Percentiles rank a stretch among this genome's conserved stretches.
These are phyloP conservation scores for Ochotona curzoniae DNA, from an alignment of 2,113 vertebrate genomes.

Conservation along the genomic window DNA sequence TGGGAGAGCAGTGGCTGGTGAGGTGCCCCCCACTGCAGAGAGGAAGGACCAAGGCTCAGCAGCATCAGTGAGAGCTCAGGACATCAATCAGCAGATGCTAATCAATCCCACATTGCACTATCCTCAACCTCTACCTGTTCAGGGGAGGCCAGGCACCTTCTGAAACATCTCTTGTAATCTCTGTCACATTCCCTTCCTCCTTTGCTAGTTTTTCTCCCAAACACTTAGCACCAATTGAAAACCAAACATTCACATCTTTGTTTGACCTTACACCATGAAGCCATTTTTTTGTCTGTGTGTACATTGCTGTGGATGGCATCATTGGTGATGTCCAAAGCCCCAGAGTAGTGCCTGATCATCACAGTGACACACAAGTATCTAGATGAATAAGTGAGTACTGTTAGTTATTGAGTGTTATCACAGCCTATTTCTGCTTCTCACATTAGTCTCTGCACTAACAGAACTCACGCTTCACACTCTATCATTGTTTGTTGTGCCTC, in stretches of 20 bases:
- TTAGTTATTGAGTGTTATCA: neutral
- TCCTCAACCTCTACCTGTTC: neutral
- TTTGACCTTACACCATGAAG: too few species aligned
- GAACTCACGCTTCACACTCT: neutral
- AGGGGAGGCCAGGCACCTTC: neutral
- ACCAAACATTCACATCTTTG: too few species aligned
- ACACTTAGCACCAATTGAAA: neutral
- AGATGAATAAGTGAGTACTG: neutral
- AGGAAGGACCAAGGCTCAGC: neutral
- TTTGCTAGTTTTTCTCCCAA: neutral
- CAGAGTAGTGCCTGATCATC: neutral
- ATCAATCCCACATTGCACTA: neutral
- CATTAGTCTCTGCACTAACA: neutral
- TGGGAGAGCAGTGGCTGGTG: neutral
- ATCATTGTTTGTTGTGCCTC: neutral
- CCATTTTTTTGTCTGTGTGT: neutral
- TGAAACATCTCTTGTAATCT: neutral
- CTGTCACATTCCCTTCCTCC: neutral
- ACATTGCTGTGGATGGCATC: neutral
- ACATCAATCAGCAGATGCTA: neutral
- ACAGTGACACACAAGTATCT: accelerated
- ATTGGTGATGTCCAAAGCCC: neutral
- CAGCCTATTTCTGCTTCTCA: accelerated
- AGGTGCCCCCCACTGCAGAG: accelerated
- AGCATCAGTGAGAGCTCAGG: neutral